phyloP scores from a whole-genome alignment of 2,888 invertebrate species.

The Patella caerulea region DNA sequence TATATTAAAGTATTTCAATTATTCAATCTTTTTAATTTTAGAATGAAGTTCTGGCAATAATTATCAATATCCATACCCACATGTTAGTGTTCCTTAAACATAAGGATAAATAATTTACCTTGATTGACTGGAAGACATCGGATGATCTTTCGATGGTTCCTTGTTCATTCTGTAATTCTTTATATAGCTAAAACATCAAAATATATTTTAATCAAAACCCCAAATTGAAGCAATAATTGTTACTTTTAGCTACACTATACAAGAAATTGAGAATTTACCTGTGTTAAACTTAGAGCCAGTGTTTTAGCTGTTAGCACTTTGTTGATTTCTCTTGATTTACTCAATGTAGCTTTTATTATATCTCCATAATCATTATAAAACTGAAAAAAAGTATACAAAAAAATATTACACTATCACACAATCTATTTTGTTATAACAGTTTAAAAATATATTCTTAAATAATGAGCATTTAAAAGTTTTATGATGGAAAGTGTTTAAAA shows the following conservation, averaged over 20 bases:
- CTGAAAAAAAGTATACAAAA: conserved; percentile 71
- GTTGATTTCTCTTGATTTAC: conserved; percentile 97
- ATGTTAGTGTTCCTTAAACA: not conserved
- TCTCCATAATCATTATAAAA: conserved; percentile 99
- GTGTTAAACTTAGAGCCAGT: conserved; percentile 90
- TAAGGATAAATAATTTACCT: conserved; percentile 75
- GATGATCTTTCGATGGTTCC: conserved; percentile 78
- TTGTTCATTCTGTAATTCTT: conserved; percentile 77
- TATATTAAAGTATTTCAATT: too few species aligned
- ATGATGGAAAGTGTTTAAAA: too few species aligned
- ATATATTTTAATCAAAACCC: not conserved
- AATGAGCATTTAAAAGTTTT: too few species aligned
- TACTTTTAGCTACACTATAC: not conserved
- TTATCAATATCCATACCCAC: too few species aligned
- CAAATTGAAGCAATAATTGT: too few species aligned
- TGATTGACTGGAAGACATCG: conserved; percentile 90
- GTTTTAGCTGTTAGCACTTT: conserved; percentile 96
- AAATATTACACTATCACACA: too few species aligned
- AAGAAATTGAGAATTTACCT: conserved; percentile 42
- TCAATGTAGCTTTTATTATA: conserved; percentile 96
- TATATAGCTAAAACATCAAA: conserved; percentile 79
- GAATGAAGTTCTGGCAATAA: too few species aligned
- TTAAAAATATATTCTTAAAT: too few species aligned
- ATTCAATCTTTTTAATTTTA: too few species aligned
- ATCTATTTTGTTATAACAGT: too few species aligned